Base-by-base conservation (phyloP, 2,113 vertebrate species). In the Gadus chalcogrammus region DNA sequence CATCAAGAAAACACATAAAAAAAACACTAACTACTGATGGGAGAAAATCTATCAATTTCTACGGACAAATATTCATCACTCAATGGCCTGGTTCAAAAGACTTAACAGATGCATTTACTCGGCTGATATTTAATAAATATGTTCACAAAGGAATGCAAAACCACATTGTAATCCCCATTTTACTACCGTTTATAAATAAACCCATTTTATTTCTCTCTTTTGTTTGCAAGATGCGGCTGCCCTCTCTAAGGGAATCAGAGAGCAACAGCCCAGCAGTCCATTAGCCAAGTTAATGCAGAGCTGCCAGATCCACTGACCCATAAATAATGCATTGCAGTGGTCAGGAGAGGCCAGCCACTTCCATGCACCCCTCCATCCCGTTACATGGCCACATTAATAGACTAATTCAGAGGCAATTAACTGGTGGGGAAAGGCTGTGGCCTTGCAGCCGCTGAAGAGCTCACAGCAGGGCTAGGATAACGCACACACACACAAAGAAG, bases 401-500 rank as follows among this genome's bases (percentile, higher is more conserved):
- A 85, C 84, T 90, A 91, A 92, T 91, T 92, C 84, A 88, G 81
- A 90, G 79, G 86, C 89, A 91, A 92, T 91, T 92, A 91, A 87
- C 79, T 86, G 81, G 85, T 80, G 85, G 80, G 79, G 87, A 89
- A 81, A 91, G 84, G 85, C 86, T 84, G 79, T 85, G 86, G 88
- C 87, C 89, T 84, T 82, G 84, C 16, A 82, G 88, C 88, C 84
- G 77, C 84, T 83, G 84, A 76, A 85, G 81, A 81, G 83, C 73
- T 81, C 75, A 81, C 64, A 88, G 84, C 82, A 81, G 64, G 74
- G 56, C 63, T 80, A 67, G 80, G 73, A 84, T 78, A 80, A 79
- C 81, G 38, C 58, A 61, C 58, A 61, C 68, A 48, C 58, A 69
- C 59, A 63, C 17, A 67, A 77, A 64, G 72, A 73, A 70, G 22